Evolutionary conservation across 2,888 invertebrate species (phyloP).

Genomic region (Pasiphila rectangulata): DNA sequence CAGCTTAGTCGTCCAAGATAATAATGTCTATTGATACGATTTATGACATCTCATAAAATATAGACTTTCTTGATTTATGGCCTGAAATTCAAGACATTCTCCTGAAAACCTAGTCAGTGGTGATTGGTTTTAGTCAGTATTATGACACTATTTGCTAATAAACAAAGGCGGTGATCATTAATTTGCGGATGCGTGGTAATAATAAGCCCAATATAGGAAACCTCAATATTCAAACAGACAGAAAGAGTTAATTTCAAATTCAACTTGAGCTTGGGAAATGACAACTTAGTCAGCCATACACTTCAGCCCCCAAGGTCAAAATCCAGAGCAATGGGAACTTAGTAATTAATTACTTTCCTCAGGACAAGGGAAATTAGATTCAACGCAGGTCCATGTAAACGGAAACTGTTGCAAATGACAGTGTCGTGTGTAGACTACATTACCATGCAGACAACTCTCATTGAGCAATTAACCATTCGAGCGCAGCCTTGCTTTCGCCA

Average conservation of each 20-base stretch:
- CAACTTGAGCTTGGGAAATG: no score
- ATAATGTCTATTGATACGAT: no score
- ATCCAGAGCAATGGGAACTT: conserved; percentile 5
- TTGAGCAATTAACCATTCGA: conserved; percentile 58
- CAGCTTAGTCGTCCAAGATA: no score
- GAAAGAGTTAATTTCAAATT: no score
- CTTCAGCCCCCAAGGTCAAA: neutral
- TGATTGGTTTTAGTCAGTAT: no score
- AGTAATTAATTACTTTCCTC: conserved; percentile 25
- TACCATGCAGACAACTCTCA: conserved; percentile 47
- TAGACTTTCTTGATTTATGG: neutral
- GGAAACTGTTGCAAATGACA: conserved; percentile 42
- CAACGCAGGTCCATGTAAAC: conserved; percentile 25
- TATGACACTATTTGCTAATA: neutral
- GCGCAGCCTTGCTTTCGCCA: conserved; percentile 53
- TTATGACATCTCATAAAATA: no score
- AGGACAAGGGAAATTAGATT: conserved; percentile 20
- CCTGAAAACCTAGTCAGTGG: no score
- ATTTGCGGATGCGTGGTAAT: no score
- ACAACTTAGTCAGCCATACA: neutral
- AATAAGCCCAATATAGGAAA: no score
- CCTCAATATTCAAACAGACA: no score
- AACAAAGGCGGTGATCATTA: no score
- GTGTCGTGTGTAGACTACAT: conserved; percentile 53
- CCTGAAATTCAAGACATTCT: no score